Evolutionary conservation across 2,113 vertebrate species (phyloP).

Genomic region (Progne subis): DNA sequence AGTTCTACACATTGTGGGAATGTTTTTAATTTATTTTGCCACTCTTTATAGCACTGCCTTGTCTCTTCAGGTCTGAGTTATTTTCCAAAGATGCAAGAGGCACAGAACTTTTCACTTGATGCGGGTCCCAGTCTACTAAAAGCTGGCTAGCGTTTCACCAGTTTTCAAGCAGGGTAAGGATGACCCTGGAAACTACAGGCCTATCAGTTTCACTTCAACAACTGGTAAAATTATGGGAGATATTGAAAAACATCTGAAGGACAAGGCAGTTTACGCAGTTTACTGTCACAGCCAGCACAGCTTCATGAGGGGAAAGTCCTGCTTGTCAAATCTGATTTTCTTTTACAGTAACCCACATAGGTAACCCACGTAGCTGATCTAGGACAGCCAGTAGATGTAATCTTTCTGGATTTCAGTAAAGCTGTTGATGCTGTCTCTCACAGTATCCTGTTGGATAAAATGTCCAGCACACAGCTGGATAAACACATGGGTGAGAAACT

Average conservation of each 20-base stretch:
- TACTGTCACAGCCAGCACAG: background rate
- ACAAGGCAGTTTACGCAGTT: fast-evolving
- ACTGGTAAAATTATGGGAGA: background rate
- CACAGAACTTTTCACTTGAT: background rate
- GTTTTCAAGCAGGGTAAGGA: background rate
- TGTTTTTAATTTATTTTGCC: background rate
- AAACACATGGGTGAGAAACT: background rate
- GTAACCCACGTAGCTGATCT: background rate
- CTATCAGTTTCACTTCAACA: background rate
- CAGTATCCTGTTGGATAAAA: background rate
- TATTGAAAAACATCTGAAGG: background rate
- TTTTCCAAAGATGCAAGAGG: background rate
- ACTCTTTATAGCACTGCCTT: background rate
- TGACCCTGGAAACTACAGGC: background rate
- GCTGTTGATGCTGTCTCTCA: background rate
- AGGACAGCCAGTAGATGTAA: background rate
- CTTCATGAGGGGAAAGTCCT: background rate
- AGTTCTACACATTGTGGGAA: background rate
- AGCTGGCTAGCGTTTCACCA: fast-evolving
- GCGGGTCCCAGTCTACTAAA: background rate
- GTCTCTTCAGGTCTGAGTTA: background rate
- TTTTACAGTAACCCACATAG: background rate
- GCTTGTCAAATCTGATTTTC: background rate
- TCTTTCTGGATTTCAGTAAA: background rate
- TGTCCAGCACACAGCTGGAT: background rate